Percentiles rank a stretch among this genome's conserved stretches.
phyloP scores from a whole-genome alignment of 30 jellyfish, hydroid and myxozoan species.

The Aurelia sp. region DNA sequence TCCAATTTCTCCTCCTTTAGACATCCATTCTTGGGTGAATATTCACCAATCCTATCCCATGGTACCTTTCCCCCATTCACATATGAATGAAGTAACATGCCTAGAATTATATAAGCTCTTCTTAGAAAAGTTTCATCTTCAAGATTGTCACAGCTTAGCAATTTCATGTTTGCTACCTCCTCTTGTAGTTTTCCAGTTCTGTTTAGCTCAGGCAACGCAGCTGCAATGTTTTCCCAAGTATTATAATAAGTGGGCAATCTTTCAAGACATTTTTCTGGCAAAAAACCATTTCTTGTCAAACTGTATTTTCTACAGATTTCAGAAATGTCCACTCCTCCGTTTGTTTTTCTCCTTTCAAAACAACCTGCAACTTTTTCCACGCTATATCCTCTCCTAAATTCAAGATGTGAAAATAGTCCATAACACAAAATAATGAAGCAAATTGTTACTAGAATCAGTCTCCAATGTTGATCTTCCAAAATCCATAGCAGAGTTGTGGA shows the following conservation, averaged over 20 bases:
- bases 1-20: too few species aligned
- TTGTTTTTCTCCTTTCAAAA: too few species aligned
- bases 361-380: too few species aligned
- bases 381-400: too few species aligned
- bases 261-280: constrained; percentile 33
- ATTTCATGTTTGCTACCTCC: constrained; percentile 4
- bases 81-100: constrained; percentile 60
- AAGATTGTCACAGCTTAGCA: constrained; percentile 28
- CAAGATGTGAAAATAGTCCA: too few species aligned
- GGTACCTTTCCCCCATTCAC: constrained; percentile 53
- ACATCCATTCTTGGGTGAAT: too few species aligned
- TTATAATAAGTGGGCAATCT: constrained; percentile 28
- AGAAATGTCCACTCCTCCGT: too few species aligned
- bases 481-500: too few species aligned
- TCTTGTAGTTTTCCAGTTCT: constrained; percentile 16
- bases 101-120: constrained; percentile 57
- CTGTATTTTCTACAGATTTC: constrained; percentile 26
- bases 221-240: constrained; percentile 41
- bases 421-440: too few species aligned
- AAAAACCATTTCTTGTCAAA: constrained; percentile 19
- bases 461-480: too few species aligned
- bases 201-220: constrained; percentile 38
- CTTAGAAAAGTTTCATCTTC: constrained; percentile 16
- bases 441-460: too few species aligned
- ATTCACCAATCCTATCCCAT: constrained; percentile 6